Evolutionary conservation across 2,113 vertebrate genomes (phyloP).

Genomic region (Upupa epops): DNA sequence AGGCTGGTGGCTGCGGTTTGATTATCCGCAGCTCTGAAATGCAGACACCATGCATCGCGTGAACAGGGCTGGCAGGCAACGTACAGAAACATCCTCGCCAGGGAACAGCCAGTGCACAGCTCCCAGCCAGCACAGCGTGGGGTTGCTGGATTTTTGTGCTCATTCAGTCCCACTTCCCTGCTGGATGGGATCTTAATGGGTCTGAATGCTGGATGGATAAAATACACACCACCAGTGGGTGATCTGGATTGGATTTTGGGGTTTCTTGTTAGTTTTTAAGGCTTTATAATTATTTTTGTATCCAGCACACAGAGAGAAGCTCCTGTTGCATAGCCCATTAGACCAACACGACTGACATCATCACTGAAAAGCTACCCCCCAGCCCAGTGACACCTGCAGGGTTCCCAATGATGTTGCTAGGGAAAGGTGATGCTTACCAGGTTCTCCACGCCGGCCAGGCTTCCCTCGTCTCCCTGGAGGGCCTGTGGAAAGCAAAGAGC

Average conservation of each 20-base stretch:
- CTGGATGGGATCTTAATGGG: fast-evolving
- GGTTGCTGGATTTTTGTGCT: neutral
- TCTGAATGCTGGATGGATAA: neutral
- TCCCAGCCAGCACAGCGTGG: fast-evolving
- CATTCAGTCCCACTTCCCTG: neutral
- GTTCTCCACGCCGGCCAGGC: slow-evolving; percentile 88
- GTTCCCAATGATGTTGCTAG: fast-evolving
- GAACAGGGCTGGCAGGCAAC: neutral
- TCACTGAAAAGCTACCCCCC: fast-evolving
- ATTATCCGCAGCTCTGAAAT: neutral
- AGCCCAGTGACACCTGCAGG: fast-evolving
- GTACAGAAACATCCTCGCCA: fast-evolving
- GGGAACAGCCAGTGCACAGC: too few relatives aligned
- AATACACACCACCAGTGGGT: fast-evolving
- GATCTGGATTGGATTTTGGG: neutral
- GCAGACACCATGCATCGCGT: fast-evolving
- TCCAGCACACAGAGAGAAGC: neutral
- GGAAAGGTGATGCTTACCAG: slow-evolving; percentile 76
- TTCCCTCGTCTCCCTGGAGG: slow-evolving; percentile 92
- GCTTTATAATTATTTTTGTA: neutral
- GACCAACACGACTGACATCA: fast-evolving
- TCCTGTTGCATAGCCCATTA: fast-evolving
- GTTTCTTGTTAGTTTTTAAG: neutral
- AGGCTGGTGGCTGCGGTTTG: neutral
- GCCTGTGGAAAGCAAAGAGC: slow-evolving; percentile 77